Evolutionary conservation across 1,140 invertebrate species (phyloP), one percentile per base, ranked within the genome.

Genomic region (Diorhabda sublineata): DNA sequence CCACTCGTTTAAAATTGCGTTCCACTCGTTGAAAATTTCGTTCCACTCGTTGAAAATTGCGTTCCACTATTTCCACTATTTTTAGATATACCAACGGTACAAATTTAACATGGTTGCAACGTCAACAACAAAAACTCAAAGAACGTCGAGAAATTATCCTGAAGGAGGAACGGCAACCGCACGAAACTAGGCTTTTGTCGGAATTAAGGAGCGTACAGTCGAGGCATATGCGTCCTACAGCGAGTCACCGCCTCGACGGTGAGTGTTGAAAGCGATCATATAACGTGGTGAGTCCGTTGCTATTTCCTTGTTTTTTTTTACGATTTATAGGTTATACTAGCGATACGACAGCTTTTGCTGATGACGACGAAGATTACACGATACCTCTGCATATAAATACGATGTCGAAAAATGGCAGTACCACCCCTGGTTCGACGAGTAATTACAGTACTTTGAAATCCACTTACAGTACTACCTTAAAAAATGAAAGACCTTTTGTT

Each of bases 91-190:
- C 73, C 6, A 62, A 74, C 65, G 84, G 83, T 11, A 83, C 83
- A 3, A 86, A 86, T 11, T 78, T 91, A 62, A 91, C 90, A 26
- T 92, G 91, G 91, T 81, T 92, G 64, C 90, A 91, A 78, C 85
- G 89, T 70, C 91, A 93, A 76, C 91, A 93, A 76, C 85, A 90
- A 76, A 92, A 92, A 76, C 82, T 93, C 2, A 84, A 87, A 76
- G 86, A 90, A 80, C 81, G 89, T 79, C 82, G 87, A 82, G 86
- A 90, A 79, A 81, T 87, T 52, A 86, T 89, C 68, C 82, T 87
- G 66, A 84, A 87, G 71, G 86, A 88, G 59, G 90, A 91, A 81
- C 84, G 91, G 72, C 85, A 89, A 70, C 89, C 90, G 71, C 87
- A 88, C 71, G 90, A 92, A 79, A 85, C 85, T 61, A 82, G 85